A percentile compares a stretch with the other conserved stretches of the same genome.
Conservation (phyloP, 2,797 vertebrate species). For the Huso huso region DNA sequence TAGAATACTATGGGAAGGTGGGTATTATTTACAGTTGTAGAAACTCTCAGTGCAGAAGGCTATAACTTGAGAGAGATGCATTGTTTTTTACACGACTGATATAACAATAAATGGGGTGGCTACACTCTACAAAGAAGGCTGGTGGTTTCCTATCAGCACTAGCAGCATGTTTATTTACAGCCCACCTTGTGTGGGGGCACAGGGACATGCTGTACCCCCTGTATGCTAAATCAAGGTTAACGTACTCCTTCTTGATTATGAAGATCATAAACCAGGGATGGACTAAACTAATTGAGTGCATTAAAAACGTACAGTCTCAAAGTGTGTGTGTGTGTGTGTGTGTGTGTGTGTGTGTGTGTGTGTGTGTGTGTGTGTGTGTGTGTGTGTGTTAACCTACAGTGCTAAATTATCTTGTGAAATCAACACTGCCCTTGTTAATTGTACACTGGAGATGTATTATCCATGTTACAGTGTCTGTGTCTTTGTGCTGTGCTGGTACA, state of each 20-base stretch:
- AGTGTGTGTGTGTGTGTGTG: background rate
- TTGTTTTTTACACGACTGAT: too few relatives aligned
- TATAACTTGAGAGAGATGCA: too few relatives aligned
- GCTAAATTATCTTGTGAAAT: conserved; percentile 69
- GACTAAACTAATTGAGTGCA: conserved; percentile 61
- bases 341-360: too few relatives aligned
- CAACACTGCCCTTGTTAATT: conserved; percentile 70
- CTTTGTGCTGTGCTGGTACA: too few relatives aligned
- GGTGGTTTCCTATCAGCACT: background rate
- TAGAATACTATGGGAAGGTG: too few relatives aligned
- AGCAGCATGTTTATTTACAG: background rate
- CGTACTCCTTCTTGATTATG: conserved; percentile 52
- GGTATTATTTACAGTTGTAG: too few relatives aligned
- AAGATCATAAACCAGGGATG: conserved; percentile 57
- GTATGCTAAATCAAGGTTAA: conserved; percentile 54
- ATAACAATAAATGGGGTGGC: too few relatives aligned
- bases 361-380: too few relatives aligned
- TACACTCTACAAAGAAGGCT: too few relatives aligned
- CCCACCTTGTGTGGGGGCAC: background rate
- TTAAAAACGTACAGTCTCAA: conserved; percentile 56
- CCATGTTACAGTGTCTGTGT: conserved; percentile 35
- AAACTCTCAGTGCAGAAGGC: too few relatives aligned
- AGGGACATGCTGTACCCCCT: conserved; percentile 21
- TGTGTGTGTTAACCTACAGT: conserved; percentile 32
- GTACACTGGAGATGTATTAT: conserved; percentile 59